Percentiles rank a stretch among this genome's conserved stretches.
Evolutionary conservation across 2,888 invertebrate genomes (phyloP).

Genomic region (Brachylomia viminalis): DNA sequence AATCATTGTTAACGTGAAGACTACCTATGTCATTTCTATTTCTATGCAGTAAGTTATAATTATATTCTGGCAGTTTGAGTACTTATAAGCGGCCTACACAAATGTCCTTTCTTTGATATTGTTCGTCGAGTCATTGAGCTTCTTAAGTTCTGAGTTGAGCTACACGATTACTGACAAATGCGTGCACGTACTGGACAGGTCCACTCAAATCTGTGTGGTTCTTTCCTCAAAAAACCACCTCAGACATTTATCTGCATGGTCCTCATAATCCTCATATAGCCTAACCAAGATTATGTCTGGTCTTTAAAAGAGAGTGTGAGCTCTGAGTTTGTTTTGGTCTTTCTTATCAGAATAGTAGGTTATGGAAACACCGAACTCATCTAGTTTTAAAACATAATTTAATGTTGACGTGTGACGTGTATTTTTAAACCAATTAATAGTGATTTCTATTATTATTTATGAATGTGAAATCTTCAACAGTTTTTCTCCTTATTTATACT

Average conservation of each 20-base stretch:
- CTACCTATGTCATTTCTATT: neutral
- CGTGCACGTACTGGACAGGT: neutral
- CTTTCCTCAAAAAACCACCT: neutral
- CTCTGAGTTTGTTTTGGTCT: neutral
- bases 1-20: neutral
- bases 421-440: neutral
- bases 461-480: neutral
- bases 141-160: neutral
- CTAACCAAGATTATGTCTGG: neutral
- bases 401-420: neutral
- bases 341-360: neutral
- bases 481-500: slow-evolving; percentile 33
- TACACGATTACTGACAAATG: neutral
- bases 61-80: neutral
- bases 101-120: neutral
- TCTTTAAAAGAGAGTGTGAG: neutral
- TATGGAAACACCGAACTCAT: neutral
- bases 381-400: neutral
- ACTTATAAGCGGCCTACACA: neutral
- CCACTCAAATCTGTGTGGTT: neutral
- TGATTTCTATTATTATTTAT: neutral
- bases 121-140: neutral
- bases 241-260: neutral
- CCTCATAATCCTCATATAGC: neutral
- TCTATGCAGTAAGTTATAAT: neutral